These are phyloP conservation scores for Octodonta nipae DNA, from an alignment of 2,888 invertebrate species.

Conservation along the genomic window DNA sequence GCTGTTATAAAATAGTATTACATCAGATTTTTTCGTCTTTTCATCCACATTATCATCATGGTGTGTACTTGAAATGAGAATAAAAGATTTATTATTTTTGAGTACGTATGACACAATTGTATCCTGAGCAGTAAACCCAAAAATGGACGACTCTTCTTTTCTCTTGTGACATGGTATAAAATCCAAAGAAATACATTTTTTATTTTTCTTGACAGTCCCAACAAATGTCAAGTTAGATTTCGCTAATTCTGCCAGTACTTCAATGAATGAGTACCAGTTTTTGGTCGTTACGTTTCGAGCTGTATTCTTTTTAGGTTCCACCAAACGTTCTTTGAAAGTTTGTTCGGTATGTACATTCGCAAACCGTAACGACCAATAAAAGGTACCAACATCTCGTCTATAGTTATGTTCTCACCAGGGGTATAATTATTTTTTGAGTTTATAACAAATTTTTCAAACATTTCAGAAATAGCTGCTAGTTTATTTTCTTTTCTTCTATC, in stretches of 20 bases:
- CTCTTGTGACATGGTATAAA: not conserved
- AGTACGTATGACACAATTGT: too few relatives aligned
- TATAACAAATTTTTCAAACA: constrained; percentile 8
- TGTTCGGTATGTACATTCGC: too few relatives aligned
- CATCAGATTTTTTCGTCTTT: not conserved
- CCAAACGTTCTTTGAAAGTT: too few relatives aligned
- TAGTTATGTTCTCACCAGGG: too few relatives aligned
- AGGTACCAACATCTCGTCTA: too few relatives aligned
- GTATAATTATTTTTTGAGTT: constrained; percentile 10
- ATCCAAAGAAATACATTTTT: not conserved
- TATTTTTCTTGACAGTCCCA: not conserved
- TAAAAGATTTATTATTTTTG: not conserved
- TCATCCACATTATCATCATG: not conserved
- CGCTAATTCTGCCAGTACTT: not conserved
- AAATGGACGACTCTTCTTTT: not conserved
- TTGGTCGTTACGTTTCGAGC: not conserved
- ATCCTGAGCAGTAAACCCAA: not conserved
- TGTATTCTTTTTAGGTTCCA: not conserved
- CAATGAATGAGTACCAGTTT: not conserved
- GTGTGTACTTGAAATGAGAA: not conserved
- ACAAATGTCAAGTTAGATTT: not conserved
- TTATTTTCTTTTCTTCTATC: constrained; percentile 5
- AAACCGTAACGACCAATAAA: too few relatives aligned
- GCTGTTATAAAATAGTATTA: not conserved
- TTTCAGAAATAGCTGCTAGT: constrained; percentile 4